Conservation (phyloP, 23 tunicate genomes). For the Botrylloides violaceus region DNA sequence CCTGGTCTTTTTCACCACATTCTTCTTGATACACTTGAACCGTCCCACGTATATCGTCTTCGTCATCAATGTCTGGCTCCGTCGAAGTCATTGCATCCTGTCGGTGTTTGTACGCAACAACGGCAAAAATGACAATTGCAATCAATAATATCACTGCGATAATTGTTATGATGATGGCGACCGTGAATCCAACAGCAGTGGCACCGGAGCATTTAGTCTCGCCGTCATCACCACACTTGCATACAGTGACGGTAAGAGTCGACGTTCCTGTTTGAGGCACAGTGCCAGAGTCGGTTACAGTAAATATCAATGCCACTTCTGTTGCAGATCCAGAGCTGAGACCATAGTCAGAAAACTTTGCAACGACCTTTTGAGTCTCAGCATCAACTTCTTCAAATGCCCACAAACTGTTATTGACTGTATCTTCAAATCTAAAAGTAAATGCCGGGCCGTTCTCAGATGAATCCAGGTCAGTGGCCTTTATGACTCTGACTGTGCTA, state of each 20-base stretch:
- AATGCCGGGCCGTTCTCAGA: constrained; percentile 56
- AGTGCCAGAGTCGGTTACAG: constrained; percentile 9
- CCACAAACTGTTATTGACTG: constrained; percentile 1
- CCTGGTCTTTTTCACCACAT: constrained; percentile 98
- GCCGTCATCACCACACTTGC: constrained; percentile 14
- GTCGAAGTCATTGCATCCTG: constrained; percentile 32
- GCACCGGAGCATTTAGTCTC: constrained; percentile 12
- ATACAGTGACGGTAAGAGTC: constrained; percentile 35
- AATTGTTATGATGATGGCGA: constrained; percentile 42
- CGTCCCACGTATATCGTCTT: constrained; percentile 88
- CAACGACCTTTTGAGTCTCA: not conserved
- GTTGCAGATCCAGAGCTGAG: not conserved
- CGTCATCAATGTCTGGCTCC: constrained; percentile 55
- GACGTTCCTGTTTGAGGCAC: constrained; percentile 29
- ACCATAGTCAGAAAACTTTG: not conserved
- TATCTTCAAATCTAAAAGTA: not conserved
- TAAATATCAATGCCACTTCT: constrained; percentile 3
- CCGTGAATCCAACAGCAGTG: constrained; percentile 56
- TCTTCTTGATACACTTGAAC: constrained; percentile 85
- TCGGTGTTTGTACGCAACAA: constrained; percentile 64
- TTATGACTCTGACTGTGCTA: constrained; percentile 23
- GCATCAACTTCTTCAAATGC: not conserved
- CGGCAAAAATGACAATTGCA: constrained; percentile 54
- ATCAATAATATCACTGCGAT: constrained; percentile 29
- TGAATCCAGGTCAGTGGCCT: constrained; percentile 39